phyloP scores from a whole-genome alignment of 2,113 vertebrate species.

The Heteronetta atricapilla region DNA sequence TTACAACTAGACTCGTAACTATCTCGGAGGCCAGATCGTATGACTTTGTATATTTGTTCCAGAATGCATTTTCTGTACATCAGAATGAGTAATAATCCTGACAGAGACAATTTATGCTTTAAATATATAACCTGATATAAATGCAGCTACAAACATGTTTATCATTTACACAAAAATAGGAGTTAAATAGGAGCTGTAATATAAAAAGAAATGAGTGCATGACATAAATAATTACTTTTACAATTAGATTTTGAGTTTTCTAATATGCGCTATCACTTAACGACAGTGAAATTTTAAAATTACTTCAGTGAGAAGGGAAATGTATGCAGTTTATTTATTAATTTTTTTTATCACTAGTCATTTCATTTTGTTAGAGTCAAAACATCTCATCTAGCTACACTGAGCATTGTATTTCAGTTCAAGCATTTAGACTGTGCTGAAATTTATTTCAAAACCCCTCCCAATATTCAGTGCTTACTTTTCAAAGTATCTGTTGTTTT shows the following conservation, averaged over 20 bases:
- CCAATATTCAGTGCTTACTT: neutral
- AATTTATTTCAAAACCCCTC: neutral
- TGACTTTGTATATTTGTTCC: neutral
- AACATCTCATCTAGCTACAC: neutral
- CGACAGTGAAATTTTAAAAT: neutral
- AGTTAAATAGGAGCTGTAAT: neutral
- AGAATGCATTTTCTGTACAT: neutral
- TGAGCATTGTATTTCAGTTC: neutral
- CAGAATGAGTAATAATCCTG: neutral
- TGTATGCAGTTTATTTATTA: neutral
- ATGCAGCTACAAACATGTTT: neutral
- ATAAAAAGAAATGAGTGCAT: neutral
- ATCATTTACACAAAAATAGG: neutral
- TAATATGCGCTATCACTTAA: neutral
- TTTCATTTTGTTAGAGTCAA: neutral
- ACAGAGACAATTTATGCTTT: neutral
- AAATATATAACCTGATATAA: neutral
- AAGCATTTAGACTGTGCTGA: neutral
- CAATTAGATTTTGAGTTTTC: constrained; percentile 10
- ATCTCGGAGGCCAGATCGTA: fast-evolving
- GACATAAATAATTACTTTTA: constrained; percentile 15
- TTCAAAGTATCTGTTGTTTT: neutral
- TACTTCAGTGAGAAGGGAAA: neutral
- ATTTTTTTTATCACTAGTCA: neutral
- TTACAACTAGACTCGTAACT: neutral